Evolutionary conservation across 2,113 vertebrate genomes (phyloP).

Genomic region (Paraplagusia blochii): DNA sequence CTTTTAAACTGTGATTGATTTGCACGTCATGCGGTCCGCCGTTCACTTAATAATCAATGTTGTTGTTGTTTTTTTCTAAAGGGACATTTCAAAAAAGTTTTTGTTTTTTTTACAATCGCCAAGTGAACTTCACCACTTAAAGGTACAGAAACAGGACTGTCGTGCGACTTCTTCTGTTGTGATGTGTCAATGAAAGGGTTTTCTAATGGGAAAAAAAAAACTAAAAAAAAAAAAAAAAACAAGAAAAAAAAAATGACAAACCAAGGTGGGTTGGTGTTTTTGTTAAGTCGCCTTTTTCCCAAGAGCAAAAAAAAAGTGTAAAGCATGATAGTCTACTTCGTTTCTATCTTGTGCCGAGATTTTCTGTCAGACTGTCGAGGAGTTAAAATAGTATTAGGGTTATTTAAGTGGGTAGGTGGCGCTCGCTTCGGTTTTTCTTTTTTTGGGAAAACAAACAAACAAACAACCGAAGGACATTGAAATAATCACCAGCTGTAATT

Average conservation of each 20-base stretch:
- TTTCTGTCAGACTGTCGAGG: constrained; percentile 95
- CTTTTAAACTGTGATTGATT: constrained; percentile 83
- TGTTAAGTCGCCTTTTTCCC: constrained; percentile 89
- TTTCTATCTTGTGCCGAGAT: constrained; percentile 93
- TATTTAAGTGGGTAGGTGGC: constrained; percentile 95
- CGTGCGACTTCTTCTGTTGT: constrained; percentile 74
- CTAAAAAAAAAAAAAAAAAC: too few species aligned
- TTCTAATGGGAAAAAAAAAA: constrained; percentile 39
- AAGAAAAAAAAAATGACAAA: constrained; percentile 35
- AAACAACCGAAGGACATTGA: constrained; percentile 48
- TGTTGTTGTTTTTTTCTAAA: constrained; percentile 63
- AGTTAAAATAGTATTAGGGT: constrained; percentile 95
- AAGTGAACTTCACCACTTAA: constrained; percentile 80
- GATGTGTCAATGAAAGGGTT: constrained; percentile 74
- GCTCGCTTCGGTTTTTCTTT: constrained; percentile 92
- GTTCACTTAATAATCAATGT: constrained; percentile 77
- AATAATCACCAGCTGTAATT: constrained; percentile 89
- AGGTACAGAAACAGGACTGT: constrained; percentile 77
- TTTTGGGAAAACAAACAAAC: constrained; percentile 49
- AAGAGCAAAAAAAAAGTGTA: constrained; percentile 78
- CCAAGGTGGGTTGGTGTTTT: constrained; percentile 87
- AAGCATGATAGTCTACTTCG: constrained; percentile 88
- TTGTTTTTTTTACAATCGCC: constrained; percentile 66
- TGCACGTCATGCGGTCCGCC: constrained; percentile 83
- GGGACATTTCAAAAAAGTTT: constrained; percentile 76